Evolutionary conservation across 1,140 invertebrate species (phyloP), one percentile per base, ranked within the genome.

Genomic region (Acromyrmex charruanus): DNA sequence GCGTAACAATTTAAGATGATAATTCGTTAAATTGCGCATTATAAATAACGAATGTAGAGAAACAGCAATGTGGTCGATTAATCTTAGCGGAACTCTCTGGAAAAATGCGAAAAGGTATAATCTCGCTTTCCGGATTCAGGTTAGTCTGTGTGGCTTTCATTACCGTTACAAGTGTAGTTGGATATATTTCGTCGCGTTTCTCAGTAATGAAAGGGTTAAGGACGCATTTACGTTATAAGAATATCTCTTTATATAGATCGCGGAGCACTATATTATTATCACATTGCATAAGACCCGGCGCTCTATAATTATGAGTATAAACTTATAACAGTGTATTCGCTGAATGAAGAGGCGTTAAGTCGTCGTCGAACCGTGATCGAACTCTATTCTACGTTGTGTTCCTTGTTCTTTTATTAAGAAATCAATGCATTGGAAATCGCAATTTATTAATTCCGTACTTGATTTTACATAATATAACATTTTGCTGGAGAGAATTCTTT

Each of bases 271-370:
- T 84, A 84, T 84, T 84, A 84, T 84, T 84, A 84, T 84, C 80
- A 84, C 55, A 84, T 84, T 84, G 55, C 69, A 63, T 84, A 84
- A 75, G 80, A 84, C 68, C 39, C 25, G 28, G 14, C 80, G 44
- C 69, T 84, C 80, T 84, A 84, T 84, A 84, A 84, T 84, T 84
- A 84, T 75, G 80, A 25, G 12, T 75, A 84, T 84, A 84, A 84
- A 84, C 80, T 75, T 84, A 51, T 84, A 84, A 74, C 80, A 84
- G 80, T 80, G 51, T 75, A 75, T 71, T 74, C 53, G n/a, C 9
- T 75, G 55, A 61, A 84, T 84, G 69, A 84, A 69, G 80, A 84
- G 69, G 80, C 80, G 80, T 84, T 21, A 61, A 63, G 28, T 25
- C 55, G 69, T 59, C 68, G 25, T 14, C 6, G 68, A 49, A 59